Conservation (phyloP, 1,140 invertebrate genomes). For the Cotesia typhae region DNA sequence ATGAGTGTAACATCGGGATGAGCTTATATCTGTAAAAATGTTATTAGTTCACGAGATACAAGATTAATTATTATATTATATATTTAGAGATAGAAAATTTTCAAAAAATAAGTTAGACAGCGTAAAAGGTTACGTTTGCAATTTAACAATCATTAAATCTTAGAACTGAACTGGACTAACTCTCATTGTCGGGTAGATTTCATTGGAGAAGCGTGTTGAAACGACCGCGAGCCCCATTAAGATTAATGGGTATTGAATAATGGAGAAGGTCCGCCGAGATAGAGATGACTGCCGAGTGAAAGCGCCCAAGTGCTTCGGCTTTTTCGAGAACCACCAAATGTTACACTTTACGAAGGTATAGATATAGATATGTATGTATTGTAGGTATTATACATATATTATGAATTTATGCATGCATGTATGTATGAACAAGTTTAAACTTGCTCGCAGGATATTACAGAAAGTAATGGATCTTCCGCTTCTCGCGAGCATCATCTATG, state of each 20-base stretch:
- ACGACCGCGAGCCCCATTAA: constrained; percentile 52
- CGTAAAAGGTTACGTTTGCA: constrained; percentile 22
- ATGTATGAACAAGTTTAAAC: constrained; percentile 4
- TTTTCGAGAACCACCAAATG: constrained; percentile 23
- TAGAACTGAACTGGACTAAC: constrained; percentile 28
- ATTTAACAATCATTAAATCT: constrained; percentile 45
- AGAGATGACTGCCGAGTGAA: constrained; percentile 29
- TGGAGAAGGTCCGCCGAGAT: constrained; percentile 46
- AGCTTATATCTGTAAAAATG: no score
- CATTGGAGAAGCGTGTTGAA: constrained; percentile 48
- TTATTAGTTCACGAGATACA: no score
- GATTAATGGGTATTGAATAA: constrained; percentile 56
- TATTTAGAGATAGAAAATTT: no score
- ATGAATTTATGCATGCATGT: not conserved
- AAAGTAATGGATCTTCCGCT: constrained; percentile 30
- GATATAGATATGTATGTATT: not conserved
- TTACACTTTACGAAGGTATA: no score
- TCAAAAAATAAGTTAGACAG: no score
- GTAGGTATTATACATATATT: not conserved
- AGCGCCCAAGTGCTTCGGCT: constrained; percentile 2
- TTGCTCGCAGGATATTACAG: constrained; percentile 26
- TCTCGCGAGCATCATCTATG: not conserved
- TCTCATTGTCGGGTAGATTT: constrained; percentile 46
- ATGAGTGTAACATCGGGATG: no score
- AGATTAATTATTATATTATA: no score